Conservation (phyloP, 2,113 vertebrate genomes). For the Tylochromis polylepis region DNA sequence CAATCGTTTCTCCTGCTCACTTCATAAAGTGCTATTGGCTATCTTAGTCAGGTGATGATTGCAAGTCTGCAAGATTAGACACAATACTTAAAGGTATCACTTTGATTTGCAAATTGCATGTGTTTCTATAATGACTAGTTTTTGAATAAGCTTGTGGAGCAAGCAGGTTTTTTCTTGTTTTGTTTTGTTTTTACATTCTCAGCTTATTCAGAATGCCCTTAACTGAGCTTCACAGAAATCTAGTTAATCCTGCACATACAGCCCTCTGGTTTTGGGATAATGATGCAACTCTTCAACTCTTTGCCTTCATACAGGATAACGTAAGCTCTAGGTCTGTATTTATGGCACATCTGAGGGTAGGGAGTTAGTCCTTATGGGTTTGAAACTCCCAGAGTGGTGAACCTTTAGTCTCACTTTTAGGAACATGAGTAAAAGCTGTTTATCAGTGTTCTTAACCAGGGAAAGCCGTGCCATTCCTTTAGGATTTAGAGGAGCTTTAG, state of each 20-base stretch:
- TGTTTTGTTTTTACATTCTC: background rate
- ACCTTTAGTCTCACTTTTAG: slow-evolving; percentile 13
- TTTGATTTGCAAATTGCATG: background rate
- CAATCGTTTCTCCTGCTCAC: slow-evolving; percentile 45
- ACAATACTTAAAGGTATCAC: background rate
- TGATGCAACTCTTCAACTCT: slow-evolving; percentile 21
- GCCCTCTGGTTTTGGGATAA: slow-evolving; percentile 1
- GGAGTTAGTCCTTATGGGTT: background rate
- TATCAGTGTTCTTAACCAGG: slow-evolving; percentile 14
- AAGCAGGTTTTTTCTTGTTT: background rate
- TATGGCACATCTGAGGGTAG: background rate
- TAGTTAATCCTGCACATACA: slow-evolving; percentile 21
- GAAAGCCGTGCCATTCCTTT: background rate
- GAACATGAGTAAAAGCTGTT: slow-evolving; percentile 3
- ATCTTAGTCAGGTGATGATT: slow-evolving; percentile 29
- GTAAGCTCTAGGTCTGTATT: background rate
- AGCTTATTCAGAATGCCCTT: background rate
- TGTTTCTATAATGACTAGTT: background rate
- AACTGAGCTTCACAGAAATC: background rate
- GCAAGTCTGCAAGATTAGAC: slow-evolving; percentile 1
- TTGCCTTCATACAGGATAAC: background rate
- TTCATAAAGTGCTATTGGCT: slow-evolving; percentile 40
- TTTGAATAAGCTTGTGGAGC: background rate
- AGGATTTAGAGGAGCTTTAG: slow-evolving; percentile 6
- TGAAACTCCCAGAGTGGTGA: slow-evolving; percentile 15